Evolutionary conservation across 2,888 invertebrate species (phyloP), one percentile per base, ranked within the genome.

Genomic region (Euplagia quadripunctaria): DNA sequence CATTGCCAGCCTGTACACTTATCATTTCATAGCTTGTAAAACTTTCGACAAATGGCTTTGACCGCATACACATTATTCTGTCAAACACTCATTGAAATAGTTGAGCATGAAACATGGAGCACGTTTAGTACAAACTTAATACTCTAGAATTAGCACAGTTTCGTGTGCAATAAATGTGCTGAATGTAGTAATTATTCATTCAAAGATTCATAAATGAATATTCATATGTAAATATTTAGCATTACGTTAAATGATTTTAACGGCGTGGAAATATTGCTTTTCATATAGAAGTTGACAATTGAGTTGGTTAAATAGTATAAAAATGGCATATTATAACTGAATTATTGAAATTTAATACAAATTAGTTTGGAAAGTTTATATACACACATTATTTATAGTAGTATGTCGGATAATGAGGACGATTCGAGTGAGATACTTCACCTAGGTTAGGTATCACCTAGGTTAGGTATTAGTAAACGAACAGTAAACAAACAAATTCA

Each of bases 1-100:
- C 73, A 69, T 73, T 73, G 69, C 69, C 65, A 73, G 64, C 46
- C 65, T 69, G 72, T 64, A 64, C 64, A 73, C 51, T 58, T 69
- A 64, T 69, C 64, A 66, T 61, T 66, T 71, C 49, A 31, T 64
- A n/a, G 58, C 68, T 73, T 64, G 58, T 65, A 58, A 69, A 69
- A 55, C 51, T 71, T 70, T 71, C 55, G 64, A 55, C 71, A 68
- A 67, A 71, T 63, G 31, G 31, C 31, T 68, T 68, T 8, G 46
- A 70, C 68, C 8, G 43, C 67, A 70, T 51, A 16, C 49, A 66
- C 65, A 61, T 58, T 69, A 58, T 55, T 55, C 43, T 71, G 65
- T 71, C 71, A 64, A 67, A 71, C 55, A 71, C 16, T 71, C 70
- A 58, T 66, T 71, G 16, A n/a, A 67, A 63, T 20, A 46, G 61